Conservation (phyloP, 92 coral and sea anemone species). For the Porites rus region DNA sequence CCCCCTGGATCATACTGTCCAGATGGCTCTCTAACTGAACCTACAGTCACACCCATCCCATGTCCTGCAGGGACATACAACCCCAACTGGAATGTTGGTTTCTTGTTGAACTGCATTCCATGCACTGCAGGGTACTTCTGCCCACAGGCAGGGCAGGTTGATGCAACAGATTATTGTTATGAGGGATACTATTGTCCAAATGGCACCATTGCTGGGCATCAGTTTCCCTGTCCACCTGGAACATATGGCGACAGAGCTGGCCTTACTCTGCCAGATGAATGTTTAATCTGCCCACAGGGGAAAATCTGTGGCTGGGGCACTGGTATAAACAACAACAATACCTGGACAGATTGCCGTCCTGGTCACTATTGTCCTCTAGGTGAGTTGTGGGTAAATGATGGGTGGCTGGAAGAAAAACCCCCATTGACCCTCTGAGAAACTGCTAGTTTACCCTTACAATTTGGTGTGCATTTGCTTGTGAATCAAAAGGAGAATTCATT, state of each 20-base stretch:
- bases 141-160: slow-evolving; percentile 92
- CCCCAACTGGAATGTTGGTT: slow-evolving; percentile 86
- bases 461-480: too few species aligned
- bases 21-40: slow-evolving; percentile 91
- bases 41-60: slow-evolving; percentile 84
- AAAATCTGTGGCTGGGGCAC: slow-evolving; percentile 97
- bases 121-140: slow-evolving; percentile 95
- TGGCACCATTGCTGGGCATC: slow-evolving; percentile 90
- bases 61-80: slow-evolving; percentile 99
- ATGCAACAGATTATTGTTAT: slow-evolving; percentile 86
- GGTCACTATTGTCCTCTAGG: slow-evolving; percentile 97
- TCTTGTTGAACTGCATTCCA: slow-evolving; percentile 88
- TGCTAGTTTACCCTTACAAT: too few species aligned
- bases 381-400: slow-evolving; percentile 37
- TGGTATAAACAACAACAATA: slow-evolving; percentile 88
- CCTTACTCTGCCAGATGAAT: slow-evolving; percentile 89
- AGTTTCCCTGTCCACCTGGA: slow-evolving; percentile 98
- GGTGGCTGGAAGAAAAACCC: too few species aligned
- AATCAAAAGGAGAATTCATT: too few species aligned
- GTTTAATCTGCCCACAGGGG: slow-evolving; percentile 88
- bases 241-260: slow-evolving; percentile 93
- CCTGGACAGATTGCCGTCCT: slow-evolving; percentile 88
- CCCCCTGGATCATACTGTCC: slow-evolving; percentile 97
- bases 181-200: slow-evolving; percentile 99
- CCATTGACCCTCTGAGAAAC: too few species aligned